phyloP scores from a whole-genome alignment of 92 coral and sea anemone genomes.

The Anthopleura xanthogrammica region DNA sequence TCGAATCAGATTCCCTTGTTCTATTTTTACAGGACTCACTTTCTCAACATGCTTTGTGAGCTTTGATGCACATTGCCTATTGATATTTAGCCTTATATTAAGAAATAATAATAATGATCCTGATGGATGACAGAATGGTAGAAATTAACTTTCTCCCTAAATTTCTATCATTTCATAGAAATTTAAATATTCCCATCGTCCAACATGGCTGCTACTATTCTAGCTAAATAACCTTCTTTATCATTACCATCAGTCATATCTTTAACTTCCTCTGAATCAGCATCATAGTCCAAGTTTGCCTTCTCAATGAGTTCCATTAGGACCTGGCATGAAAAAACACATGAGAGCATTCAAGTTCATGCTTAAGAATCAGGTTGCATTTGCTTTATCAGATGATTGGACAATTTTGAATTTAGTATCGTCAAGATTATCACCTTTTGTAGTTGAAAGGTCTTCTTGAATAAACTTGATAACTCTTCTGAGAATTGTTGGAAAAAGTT shows the following conservation, averaged over 20 bases:
- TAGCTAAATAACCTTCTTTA: background rate
- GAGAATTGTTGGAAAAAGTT: constrained; percentile 69
- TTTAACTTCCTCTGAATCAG: constrained; percentile 63
- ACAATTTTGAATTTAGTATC: background rate
- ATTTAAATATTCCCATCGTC: background rate
- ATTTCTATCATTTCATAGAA: too few relatives aligned
- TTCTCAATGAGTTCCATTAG: constrained; percentile 78
- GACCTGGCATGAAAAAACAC: constrained; percentile 24
- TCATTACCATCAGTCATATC: constrained; percentile 61
- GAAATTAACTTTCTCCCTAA: too few relatives aligned
- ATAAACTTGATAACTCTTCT: constrained; percentile 73
- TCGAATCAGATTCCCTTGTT: too few relatives aligned
- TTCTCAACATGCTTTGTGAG: too few relatives aligned
- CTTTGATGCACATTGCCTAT: too few relatives aligned
- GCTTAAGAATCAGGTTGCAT: too few relatives aligned
- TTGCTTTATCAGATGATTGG: too few relatives aligned
- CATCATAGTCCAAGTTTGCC: constrained; percentile 54
- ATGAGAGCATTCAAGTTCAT: too few relatives aligned
- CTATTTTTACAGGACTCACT: too few relatives aligned
- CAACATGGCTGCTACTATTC: background rate
- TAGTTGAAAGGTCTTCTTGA: constrained; percentile 82
- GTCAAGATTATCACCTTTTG: constrained; percentile 63
- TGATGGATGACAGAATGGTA: too few relatives aligned
- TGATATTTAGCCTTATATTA: too few relatives aligned
- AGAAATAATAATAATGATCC: too few relatives aligned